Conservation (phyloP, 2,888 invertebrate species). For the Colostygia pectinataria region DNA sequence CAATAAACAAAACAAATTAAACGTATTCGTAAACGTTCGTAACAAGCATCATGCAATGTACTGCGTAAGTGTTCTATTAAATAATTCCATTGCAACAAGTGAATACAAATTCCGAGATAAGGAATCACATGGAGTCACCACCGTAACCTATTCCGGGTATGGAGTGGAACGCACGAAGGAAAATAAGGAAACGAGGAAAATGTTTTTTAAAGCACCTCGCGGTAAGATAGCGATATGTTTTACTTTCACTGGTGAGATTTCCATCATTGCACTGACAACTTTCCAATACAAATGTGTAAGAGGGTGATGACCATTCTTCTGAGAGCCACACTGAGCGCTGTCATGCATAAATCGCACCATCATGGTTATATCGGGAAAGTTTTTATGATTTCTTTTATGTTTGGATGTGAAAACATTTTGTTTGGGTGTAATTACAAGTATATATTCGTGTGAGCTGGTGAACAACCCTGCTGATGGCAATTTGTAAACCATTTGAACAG, state of each 20-base stretch:
- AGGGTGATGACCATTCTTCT: constrained; percentile 53
- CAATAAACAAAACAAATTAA: constrained; percentile 44
- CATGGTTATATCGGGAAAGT: constrained; percentile 63
- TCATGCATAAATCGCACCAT: constrained; percentile 60
- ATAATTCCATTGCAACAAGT: constrained; percentile 35
- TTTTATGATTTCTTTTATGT: constrained; percentile 38
- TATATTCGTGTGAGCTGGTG: too few species aligned
- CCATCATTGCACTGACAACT: constrained; percentile 69
- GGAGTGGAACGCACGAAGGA: constrained; percentile 31
- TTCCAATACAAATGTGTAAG: constrained; percentile 70
- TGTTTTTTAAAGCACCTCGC: constrained; percentile 38
- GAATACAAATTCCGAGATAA: constrained; percentile 29
- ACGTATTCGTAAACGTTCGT: constrained; percentile 26
- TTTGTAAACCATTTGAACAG: too few species aligned
- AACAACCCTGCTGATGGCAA: too few species aligned
- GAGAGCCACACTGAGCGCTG: constrained; percentile 50
- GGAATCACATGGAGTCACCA: constrained; percentile 41
- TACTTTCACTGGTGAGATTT: constrained; percentile 53
- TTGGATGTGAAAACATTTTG: constrained; percentile 26
- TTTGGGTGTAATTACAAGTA: too few species aligned
- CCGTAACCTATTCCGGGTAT: constrained; percentile 61
- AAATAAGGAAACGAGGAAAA: constrained; percentile 61
- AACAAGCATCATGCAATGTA: constrained; percentile 36
- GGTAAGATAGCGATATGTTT: constrained; percentile 43
- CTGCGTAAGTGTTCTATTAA: constrained; percentile 34